Evolutionary conservation across 2,797 vertebrate genomes (phyloP).

Genomic region (Yasuhikotakia modesta): DNA sequence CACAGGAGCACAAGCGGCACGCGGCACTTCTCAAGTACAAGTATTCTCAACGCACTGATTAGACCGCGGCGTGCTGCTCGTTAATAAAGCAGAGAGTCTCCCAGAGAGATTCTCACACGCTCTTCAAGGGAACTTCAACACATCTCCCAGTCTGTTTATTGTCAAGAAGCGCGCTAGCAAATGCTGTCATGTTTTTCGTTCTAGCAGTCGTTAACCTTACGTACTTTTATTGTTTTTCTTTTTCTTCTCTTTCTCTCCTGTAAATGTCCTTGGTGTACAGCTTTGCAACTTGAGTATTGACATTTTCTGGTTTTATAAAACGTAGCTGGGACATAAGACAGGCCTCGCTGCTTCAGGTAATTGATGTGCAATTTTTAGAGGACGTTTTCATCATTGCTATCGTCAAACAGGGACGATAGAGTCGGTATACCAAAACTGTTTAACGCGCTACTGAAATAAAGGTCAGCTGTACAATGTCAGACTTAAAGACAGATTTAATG

Average conservation of each 20-base stretch:
- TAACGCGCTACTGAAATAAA: constrained; percentile 66
- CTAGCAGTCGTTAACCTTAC: constrained; percentile 24
- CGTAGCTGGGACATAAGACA: constrained; percentile 63
- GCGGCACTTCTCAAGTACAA: constrained; percentile 66
- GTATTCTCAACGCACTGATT: constrained; percentile 69
- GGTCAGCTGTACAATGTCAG: constrained; percentile 63
- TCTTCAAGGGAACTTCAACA: constrained; percentile 66
- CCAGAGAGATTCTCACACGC: constrained; percentile 67
- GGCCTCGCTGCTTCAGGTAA: constrained; percentile 73
- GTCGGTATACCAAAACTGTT: constrained; percentile 63
- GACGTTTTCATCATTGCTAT: constrained; percentile 66
- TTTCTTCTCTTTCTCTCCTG: constrained; percentile 4
- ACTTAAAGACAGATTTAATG: constrained; percentile 45
- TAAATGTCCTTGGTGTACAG: constrained; percentile 54
- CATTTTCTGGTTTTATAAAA: constrained; percentile 61
- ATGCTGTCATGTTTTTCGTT: constrained; percentile 5
- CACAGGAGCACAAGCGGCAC: constrained; percentile 54
- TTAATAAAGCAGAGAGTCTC: constrained; percentile 71
- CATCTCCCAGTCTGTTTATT: constrained; percentile 62
- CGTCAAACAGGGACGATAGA: constrained; percentile 60
- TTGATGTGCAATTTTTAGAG: constrained; percentile 76
- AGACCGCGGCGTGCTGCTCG: constrained; percentile 65
- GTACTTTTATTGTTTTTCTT: constrained; percentile 4
- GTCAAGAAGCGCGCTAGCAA: constrained; percentile 53
- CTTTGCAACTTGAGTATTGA: constrained; percentile 52